Conservation (phyloP, 2,113 vertebrate species). For the Peromyscus californicus region DNA sequence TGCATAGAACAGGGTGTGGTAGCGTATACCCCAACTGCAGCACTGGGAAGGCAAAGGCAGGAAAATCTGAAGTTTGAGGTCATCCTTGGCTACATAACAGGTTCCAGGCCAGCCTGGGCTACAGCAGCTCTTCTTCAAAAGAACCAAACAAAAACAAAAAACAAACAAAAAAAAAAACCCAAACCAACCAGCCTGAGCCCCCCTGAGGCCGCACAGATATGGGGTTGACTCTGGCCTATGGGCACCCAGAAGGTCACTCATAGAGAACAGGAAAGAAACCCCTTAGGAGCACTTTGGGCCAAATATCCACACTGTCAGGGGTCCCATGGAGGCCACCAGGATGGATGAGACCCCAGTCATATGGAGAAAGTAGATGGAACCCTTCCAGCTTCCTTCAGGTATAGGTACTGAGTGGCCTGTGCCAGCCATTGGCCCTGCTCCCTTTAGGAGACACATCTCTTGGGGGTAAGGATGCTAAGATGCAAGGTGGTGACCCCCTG, state of each 20-base stretch:
- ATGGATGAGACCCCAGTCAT: background rate
- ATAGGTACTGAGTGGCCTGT: background rate
- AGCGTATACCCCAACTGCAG: no score
- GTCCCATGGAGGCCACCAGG: no score
- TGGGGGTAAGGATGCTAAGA: background rate
- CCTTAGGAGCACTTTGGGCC: background rate
- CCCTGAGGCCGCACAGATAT: background rate
- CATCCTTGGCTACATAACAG: background rate
- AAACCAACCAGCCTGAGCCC: background rate
- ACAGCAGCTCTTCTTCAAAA: background rate
- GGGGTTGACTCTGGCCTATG: background rate
- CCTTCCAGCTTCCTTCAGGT: background rate
- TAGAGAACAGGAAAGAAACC: no score
- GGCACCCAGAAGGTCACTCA: background rate
- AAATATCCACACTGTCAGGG: background rate
- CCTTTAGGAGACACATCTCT: background rate
- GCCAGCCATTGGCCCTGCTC: background rate
- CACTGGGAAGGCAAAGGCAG: background rate
- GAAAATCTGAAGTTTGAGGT: background rate
- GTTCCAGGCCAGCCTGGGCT: background rate
- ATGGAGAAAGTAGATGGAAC: rapidly evolving
- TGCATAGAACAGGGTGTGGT: background rate
- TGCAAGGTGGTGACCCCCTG: background rate
- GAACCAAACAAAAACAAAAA: background rate
- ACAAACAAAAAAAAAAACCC: background rate